A percentile compares a stretch with the other conserved stretches of the same genome.
These are phyloP conservation scores for Stomatorhinus walkeri DNA, from an alignment of 2,797 vertebrate species.

Conservation along the genomic window DNA sequence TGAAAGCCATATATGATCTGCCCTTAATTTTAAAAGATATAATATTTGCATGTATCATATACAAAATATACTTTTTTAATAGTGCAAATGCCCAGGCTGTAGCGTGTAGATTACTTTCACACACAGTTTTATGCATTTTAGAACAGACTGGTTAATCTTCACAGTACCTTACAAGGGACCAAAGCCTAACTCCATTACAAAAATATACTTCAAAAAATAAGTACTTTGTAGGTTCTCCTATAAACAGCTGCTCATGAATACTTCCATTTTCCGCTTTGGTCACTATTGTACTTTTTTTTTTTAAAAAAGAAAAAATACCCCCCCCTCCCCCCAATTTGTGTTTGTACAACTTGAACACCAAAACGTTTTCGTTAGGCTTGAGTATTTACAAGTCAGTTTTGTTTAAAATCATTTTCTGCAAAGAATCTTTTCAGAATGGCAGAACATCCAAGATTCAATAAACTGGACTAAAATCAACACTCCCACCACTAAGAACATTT, in stretches of 20 bases:
- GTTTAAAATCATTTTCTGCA: not conserved
- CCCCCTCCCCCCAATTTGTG: not conserved
- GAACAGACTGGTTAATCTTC: conserved; percentile 56
- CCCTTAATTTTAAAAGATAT: conserved; percentile 60
- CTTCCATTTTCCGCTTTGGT: conserved; percentile 54
- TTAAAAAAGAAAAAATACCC: conserved; percentile 28
- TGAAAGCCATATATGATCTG: conserved; percentile 66
- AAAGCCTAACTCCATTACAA: conserved; percentile 54
- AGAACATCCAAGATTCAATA: not conserved
- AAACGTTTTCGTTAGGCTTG: conserved; percentile 45
- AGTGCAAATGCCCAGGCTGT: conserved; percentile 63
- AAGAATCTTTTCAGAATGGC: not conserved
- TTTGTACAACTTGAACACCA: conserved; percentile 44
- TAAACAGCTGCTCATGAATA: conserved; percentile 57
- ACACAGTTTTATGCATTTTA: conserved; percentile 39
- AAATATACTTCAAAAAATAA: conserved; percentile 49
- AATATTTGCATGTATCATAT: conserved; percentile 58
- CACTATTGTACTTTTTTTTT: conserved; percentile 43
- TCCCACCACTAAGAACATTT: not conserved
- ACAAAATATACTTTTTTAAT: conserved; percentile 65
- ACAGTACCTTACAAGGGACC: conserved; percentile 55
- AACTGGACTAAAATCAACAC: not conserved
- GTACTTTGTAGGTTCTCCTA: conserved; percentile 58
- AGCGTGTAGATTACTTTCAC: conserved; percentile 53
- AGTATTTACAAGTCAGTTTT: conserved; percentile 53